These are phyloP conservation scores for Scaptomyza pallida DNA, from an alignment of 1,140 invertebrate species.

Conservation along the genomic window DNA sequence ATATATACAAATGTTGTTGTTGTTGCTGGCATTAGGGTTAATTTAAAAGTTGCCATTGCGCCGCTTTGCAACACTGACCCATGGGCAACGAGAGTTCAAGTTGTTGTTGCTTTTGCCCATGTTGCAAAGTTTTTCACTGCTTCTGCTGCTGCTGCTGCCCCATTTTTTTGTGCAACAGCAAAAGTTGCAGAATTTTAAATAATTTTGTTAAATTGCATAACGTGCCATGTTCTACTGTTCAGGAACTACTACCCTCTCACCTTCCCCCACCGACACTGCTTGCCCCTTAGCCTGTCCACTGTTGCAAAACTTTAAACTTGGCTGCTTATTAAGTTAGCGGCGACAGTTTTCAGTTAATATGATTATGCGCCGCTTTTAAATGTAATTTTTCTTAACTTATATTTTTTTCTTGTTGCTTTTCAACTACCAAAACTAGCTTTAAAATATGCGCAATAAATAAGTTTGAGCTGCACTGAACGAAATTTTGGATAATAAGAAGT, in stretches of 20 bases:
- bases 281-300: not conserved
- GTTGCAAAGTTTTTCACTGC: conserved; percentile 68
- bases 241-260: not conserved
- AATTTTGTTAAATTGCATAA: conserved; percentile 80
- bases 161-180: conserved; percentile 46
- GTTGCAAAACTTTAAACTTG: conserved; percentile 50
- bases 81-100: conserved; percentile 46
- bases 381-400: conserved; percentile 21
- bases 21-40: conserved; percentile 64
- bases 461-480: conserved; percentile 1
- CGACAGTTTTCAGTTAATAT: conserved; percentile 74
- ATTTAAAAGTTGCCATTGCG: conserved; percentile 67
- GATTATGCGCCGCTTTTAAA: conserved; percentile 59
- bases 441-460: conserved; percentile 68
- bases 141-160: conserved; percentile 59
- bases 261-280: not conserved
- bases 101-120: conserved; percentile 33
- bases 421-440: conserved; percentile 8
- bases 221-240: conserved; percentile 55
- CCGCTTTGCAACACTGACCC: conserved; percentile 62
- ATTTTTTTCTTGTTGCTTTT: conserved; percentile 1
- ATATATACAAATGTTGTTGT: conserved; percentile 37
- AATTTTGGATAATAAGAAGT: not conserved
- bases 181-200: conserved; percentile 78
- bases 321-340: conserved; percentile 73